Conservation (phyloP, 2,113 vertebrate species). For the Ornithorhynchus anatinus region DNA sequence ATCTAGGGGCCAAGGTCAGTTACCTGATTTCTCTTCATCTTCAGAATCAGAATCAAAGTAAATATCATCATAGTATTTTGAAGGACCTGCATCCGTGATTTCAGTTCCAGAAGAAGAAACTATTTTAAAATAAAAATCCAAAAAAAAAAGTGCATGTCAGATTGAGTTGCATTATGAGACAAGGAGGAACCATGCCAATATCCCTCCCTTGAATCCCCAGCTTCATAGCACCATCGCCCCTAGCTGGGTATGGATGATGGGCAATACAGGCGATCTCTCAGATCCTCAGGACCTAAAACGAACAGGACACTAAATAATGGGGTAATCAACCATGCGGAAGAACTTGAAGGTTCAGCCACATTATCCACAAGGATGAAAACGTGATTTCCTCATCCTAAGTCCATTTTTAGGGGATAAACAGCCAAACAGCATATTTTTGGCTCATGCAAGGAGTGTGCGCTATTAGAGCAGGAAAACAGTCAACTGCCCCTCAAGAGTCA, state of each 20-base stretch:
- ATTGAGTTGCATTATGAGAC: not conserved
- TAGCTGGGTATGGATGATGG: not conserved
- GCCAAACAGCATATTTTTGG: no score
- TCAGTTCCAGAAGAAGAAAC: conserved; percentile 62
- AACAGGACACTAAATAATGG: no score
- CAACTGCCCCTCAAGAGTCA: no score
- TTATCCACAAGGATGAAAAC: no score
- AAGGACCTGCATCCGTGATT: conserved; percentile 27
- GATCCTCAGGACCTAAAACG: no score
- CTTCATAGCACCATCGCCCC: not conserved
- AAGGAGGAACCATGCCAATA: not conserved
- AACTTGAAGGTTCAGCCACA: no score
- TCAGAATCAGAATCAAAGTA: conserved; percentile 96
- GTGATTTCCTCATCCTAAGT: no score
- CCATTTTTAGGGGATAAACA: no score
- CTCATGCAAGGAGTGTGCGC: no score
- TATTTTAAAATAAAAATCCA: conserved; percentile 33
- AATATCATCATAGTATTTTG: conserved; percentile 82
- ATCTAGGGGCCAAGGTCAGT: conserved; percentile 12
- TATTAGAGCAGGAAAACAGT: no score
- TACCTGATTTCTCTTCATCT: conserved; percentile 80
- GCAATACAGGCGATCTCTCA: no score
- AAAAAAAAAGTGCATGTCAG: conserved; percentile 14
- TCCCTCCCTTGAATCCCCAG: not conserved
- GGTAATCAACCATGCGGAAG: no score